phyloP scores from a whole-genome alignment of 2,797 vertebrate species.

The Neopelma chrysocephalum region DNA sequence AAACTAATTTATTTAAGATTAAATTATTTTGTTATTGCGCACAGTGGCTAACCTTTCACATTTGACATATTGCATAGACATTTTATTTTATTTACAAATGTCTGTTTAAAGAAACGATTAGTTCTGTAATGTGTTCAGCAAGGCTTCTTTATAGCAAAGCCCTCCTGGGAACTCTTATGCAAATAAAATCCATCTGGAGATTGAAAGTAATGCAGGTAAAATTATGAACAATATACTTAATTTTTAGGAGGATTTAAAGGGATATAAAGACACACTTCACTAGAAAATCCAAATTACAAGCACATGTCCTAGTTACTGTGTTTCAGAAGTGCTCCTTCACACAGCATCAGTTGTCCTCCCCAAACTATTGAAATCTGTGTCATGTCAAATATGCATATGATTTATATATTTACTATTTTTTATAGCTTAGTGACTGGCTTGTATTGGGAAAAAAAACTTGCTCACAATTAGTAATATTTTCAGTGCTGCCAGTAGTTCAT shows the following conservation, averaged over 20 bases:
- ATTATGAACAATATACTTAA: constrained; percentile 38
- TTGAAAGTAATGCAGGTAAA: constrained; percentile 38
- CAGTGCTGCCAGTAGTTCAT: neutral
- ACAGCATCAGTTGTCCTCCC: neutral
- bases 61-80: neutral
- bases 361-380: neutral
- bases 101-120: constrained; percentile 17
- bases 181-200: constrained; percentile 51
- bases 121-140: neutral
- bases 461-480: neutral
- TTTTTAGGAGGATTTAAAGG: constrained; percentile 22
- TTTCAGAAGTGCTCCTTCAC: neutral
- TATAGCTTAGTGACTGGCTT: neutral
- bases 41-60: neutral
- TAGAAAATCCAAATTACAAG: constrained; percentile 15
- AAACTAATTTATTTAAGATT: neutral
- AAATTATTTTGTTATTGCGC: constrained; percentile 2
- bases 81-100: constrained; percentile 22
- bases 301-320: neutral
- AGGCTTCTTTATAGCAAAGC: neutral
- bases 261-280: constrained; percentile 34
- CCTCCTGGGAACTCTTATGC: constrained; percentile 10
- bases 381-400: neutral
- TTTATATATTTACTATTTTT: neutral
- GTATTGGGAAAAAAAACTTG: neutral